phyloP scores from a whole-genome alignment of 1,140 invertebrate species.

The Drosophila tsacasi region DNA sequence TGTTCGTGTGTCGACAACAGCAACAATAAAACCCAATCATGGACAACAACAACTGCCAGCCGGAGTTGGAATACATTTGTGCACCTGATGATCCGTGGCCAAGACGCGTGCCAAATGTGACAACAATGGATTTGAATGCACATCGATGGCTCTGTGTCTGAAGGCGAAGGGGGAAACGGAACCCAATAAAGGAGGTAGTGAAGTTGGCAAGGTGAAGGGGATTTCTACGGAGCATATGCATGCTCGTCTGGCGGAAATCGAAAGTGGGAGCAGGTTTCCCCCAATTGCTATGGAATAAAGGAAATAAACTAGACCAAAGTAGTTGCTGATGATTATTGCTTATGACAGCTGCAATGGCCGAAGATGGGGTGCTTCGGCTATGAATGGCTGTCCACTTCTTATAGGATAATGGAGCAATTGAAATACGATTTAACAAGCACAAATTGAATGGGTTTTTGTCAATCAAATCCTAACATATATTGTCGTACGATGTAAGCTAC shows the following conservation, averaged over 20 bases:
- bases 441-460: too few species aligned
- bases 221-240: slow-evolving; percentile 6
- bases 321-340: slow-evolving; percentile 30
- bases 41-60: slow-evolving; percentile 37
- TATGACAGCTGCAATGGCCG: background rate
- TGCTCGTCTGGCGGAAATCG: slow-evolving; percentile 45
- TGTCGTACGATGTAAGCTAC: background rate
- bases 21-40: slow-evolving; percentile 59
- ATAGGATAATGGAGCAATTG: background rate
- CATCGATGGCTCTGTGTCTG: slow-evolving; percentile 23
- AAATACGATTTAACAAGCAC: background rate
- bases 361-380: slow-evolving; percentile 3
- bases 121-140: slow-evolving; percentile 59
- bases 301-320: slow-evolving; percentile 17
- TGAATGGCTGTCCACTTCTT: background rate
- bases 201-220: background rate
- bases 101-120: slow-evolving; percentile 77
- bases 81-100: slow-evolving; percentile 70
- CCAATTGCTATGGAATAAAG: background rate
- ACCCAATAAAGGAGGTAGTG: slow-evolving; percentile 17
- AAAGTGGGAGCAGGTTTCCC: slow-evolving; percentile 26
- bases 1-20: slow-evolving; percentile 58
- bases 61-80: slow-evolving; percentile 37
- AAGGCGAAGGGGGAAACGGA: background rate
- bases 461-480: background rate